Evolutionary conservation across 2,113 vertebrate genomes (phyloP).

Genomic region (Morone saxatilis): DNA sequence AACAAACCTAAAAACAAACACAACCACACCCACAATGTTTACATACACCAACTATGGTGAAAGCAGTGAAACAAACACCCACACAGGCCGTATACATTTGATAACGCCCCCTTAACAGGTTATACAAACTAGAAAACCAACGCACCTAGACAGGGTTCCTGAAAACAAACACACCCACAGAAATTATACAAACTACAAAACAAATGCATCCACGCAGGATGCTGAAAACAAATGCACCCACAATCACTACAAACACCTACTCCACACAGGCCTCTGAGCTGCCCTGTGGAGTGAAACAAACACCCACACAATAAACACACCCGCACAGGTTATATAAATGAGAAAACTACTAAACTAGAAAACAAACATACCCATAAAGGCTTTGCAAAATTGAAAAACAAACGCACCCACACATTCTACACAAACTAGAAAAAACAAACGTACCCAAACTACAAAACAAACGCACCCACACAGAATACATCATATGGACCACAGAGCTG

Average conservation of each 20-base stretch:
- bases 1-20: conserved; percentile 1
- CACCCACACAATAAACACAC: background rate
- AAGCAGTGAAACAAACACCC: conserved; percentile 16
- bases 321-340: background rate
- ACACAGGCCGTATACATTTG: background rate
- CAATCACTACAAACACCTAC: background rate
- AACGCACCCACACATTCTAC: background rate
- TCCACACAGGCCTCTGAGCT: background rate
- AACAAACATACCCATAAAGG: background rate
- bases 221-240: background rate
- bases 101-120: background rate
- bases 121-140: background rate
- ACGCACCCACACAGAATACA: background rate
- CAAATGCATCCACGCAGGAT: background rate
- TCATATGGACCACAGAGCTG: background rate
- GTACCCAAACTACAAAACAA: background rate
- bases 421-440: background rate
- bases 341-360: background rate
- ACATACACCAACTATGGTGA: background rate
- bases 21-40: background rate
- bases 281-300: conserved; percentile 8
- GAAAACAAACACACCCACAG: background rate
- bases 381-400: background rate
- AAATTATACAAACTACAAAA: background rate
- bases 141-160: no score